Evolutionary conservation across 2,888 invertebrate species (phyloP).

Genomic region (Cantharis rustica): DNA sequence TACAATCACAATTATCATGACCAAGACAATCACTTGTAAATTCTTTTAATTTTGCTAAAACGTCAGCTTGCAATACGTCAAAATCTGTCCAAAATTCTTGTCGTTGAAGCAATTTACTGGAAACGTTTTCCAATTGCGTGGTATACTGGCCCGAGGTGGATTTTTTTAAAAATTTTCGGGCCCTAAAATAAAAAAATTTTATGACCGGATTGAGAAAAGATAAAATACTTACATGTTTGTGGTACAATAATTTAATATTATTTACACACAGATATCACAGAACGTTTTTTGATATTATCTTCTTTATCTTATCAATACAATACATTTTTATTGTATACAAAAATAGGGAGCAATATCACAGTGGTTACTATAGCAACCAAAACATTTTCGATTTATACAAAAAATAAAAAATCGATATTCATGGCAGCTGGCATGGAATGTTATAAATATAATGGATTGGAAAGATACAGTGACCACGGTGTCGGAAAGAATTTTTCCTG

Average conservation of each 20-base stretch:
- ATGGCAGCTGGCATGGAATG: not conserved
- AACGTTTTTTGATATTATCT: not conserved
- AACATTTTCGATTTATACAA: not conserved
- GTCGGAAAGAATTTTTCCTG: constrained; percentile 59
- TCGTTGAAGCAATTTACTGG: not conserved
- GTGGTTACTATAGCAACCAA: not conserved
- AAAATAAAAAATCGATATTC: not conserved
- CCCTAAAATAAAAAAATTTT: not conserved
- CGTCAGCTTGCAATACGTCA: not conserved
- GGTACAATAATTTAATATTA: not conserved
- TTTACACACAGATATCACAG: not conserved
- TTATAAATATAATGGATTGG: constrained; percentile 45
- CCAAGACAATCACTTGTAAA: not conserved
- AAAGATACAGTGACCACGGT: constrained; percentile 55
- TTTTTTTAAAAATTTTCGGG: not conserved
- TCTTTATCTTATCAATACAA: not conserved
- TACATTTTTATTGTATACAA: not conserved
- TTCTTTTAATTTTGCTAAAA: not conserved
- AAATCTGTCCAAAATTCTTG: not conserved
- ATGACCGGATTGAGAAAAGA: not conserved
- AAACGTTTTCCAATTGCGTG: not conserved
- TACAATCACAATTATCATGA: not conserved
- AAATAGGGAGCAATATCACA: not conserved
- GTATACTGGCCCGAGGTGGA: not conserved
- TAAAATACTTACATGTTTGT: not conserved